These are phyloP conservation scores for Emberiza fucata DNA, from an alignment of 2,113 vertebrate species.

Conservation along the genomic window DNA sequence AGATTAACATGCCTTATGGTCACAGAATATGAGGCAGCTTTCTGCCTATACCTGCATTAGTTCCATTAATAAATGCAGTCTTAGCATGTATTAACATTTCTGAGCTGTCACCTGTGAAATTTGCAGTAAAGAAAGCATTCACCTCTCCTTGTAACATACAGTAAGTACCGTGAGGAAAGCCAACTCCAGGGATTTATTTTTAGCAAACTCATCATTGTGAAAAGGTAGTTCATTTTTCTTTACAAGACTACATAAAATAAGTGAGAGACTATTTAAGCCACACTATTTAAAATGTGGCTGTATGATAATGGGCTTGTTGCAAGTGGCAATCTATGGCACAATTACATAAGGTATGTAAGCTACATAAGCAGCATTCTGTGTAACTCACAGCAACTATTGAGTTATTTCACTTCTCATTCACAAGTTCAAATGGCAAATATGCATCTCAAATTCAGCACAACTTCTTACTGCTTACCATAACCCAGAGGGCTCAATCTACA, in stretches of 20 bases:
- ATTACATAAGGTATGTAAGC: not conserved
- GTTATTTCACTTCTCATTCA: not conserved
- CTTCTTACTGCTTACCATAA: not conserved
- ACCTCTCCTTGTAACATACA: not conserved
- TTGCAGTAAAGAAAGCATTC: slow-evolving; percentile 37
- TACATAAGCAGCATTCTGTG: not conserved
- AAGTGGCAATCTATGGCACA: not conserved
- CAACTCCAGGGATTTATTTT: slow-evolving; percentile 20
- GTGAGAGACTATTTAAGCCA: slow-evolving; percentile 35
- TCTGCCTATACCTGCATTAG: slow-evolving; percentile 27
- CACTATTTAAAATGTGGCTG: slow-evolving; percentile 7
- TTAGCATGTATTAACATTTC: slow-evolving; percentile 65
- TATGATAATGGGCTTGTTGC: not conserved
- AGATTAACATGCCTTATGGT: slow-evolving; percentile 68
- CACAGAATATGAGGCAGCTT: slow-evolving; percentile 62
- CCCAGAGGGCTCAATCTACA: not conserved
- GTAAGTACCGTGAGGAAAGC: not conserved
- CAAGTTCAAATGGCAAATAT: not conserved
- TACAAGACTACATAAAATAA: slow-evolving; percentile 50
- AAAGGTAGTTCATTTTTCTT: not conserved
- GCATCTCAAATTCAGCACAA: not conserved
- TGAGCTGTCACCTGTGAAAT: slow-evolving; percentile 49
- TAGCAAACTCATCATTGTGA: slow-evolving; percentile 32
- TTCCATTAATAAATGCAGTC: slow-evolving; percentile 61
- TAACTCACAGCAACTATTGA: not conserved